A percentile compares a stretch with the other conserved stretches of the same genome.
phyloP scores from a whole-genome alignment of 1,140 invertebrate species.

The Cherax destructor region DNA sequence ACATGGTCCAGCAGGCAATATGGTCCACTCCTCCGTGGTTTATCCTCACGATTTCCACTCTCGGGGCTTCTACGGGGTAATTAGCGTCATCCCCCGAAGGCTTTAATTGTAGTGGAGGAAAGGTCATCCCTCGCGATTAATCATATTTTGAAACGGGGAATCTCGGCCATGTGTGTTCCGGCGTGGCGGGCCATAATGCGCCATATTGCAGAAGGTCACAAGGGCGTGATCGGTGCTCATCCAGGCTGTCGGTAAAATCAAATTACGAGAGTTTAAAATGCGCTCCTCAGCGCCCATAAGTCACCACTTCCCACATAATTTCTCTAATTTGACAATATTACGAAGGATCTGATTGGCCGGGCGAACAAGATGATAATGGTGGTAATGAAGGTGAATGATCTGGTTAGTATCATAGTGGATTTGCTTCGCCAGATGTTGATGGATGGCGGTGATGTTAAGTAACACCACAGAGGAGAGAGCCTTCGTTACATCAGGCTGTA shows the following conservation, averaged over 20 bases:
- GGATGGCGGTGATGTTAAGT: background rate
- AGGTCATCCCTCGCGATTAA: conserved; percentile 23
- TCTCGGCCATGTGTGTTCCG: background rate
- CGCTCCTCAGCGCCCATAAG: conserved; percentile 40
- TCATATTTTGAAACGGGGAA: background rate
- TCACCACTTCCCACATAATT: conserved; percentile 57
- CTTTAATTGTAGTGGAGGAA: conserved; percentile 34
- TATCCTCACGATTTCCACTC: conserved; percentile 29
- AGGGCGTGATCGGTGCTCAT: background rate
- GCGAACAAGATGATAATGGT: conserved; percentile 30
- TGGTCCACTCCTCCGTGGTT: background rate
- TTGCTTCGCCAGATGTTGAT: conserved; percentile 29
- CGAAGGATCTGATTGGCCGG: background rate
- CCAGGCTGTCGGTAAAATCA: background rate
- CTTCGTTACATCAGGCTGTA: background rate
- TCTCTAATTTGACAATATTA: conserved; percentile 57
- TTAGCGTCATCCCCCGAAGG: conserved; percentile 36
- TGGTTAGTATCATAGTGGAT: conserved; percentile 21
- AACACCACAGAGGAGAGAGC: background rate
- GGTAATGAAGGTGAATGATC: conserved; percentile 28
- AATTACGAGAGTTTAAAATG: background rate
- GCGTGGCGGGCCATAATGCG: background rate
- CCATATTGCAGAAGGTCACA: background rate
- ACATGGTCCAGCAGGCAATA: background rate
- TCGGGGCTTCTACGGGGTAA: conserved; percentile 11